A percentile compares a stretch with the other conserved stretches of the same genome.
Conservation (phyloP, 2,113 vertebrate species). For the Percina caprodes region DNA sequence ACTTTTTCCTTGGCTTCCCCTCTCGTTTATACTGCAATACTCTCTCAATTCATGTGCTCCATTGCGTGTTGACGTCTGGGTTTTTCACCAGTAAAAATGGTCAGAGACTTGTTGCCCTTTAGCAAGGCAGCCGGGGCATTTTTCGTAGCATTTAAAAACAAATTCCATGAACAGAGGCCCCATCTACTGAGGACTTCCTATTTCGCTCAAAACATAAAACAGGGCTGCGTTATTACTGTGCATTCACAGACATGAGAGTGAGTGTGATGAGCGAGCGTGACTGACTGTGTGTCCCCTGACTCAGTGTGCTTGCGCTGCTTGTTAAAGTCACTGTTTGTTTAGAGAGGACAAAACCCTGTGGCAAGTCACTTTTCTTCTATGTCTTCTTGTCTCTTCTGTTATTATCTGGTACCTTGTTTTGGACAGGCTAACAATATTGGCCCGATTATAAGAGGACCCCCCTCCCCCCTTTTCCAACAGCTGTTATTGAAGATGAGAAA, state of each 20-base stretch:
- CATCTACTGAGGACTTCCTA: slow-evolving; percentile 2
- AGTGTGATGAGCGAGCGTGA: slow-evolving; percentile 25
- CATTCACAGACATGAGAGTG: neutral
- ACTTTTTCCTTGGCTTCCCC: slow-evolving; percentile 37
- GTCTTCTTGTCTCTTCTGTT: slow-evolving; percentile 4
- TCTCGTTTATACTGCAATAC: slow-evolving; percentile 36
- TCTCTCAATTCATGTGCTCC: slow-evolving; percentile 43
- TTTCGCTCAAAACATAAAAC: neutral
- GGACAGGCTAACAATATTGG: neutral
- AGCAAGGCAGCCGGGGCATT: slow-evolving; percentile 11
- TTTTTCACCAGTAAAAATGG: slow-evolving; percentile 35
- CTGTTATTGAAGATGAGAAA: neutral
- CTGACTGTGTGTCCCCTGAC: slow-evolving; percentile 54
- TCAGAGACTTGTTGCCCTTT: slow-evolving; percentile 39
- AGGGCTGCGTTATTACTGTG: neutral
- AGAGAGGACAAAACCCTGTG: slow-evolving; percentile 40
- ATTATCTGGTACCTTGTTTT: slow-evolving; percentile 17
- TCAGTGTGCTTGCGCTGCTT: slow-evolving; percentile 40
- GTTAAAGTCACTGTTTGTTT: slow-evolving; percentile 48
- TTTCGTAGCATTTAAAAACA: slow-evolving; percentile 16
- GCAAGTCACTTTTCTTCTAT: slow-evolving; percentile 2
- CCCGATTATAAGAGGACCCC: neutral
- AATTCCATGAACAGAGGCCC: slow-evolving; percentile 2
- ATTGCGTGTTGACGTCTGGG: slow-evolving; percentile 30
- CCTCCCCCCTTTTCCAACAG: neutral